A percentile compares a stretch with the other conserved stretches of the same genome.
These are phyloP conservation scores for Melanerpes aurifrons DNA, from an alignment of 2,113 vertebrate species.

Conservation along the genomic window DNA sequence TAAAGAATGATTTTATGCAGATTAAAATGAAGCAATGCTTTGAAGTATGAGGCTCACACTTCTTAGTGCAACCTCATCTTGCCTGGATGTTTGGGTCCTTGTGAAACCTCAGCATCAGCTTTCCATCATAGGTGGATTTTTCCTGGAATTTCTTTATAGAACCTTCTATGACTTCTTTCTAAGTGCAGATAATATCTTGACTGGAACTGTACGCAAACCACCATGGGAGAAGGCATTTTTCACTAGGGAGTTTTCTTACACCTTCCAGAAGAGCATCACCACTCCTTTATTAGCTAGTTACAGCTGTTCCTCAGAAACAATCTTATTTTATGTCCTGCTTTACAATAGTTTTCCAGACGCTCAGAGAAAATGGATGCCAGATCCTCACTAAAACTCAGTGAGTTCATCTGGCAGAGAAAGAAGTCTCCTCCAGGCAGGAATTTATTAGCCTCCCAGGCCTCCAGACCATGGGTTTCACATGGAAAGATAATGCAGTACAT, in stretches of 20 bases:
- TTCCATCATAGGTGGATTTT: not conserved
- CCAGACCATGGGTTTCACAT: not conserved
- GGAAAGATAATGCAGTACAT: not conserved
- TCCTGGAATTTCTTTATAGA: not conserved
- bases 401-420: not conserved
- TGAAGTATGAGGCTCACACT: not conserved
- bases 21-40: not conserved
- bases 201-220: not conserved
- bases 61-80: not conserved
- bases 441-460: not conserved
- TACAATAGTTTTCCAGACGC: not conserved
- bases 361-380: not conserved
- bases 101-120: not conserved
- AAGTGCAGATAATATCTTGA: not conserved
- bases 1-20: not conserved
- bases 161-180: not conserved
- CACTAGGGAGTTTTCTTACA: not conserved
- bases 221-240: not conserved
- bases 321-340: not conserved
- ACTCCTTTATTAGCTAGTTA: not conserved
- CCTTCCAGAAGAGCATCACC: not conserved
- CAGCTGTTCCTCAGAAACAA: not conserved
- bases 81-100: not conserved
- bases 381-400: not conserved
- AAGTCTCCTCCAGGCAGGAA: not conserved